Evolutionary conservation across 2,888 invertebrate genomes (phyloP).

Genomic region (Thera britannica): DNA sequence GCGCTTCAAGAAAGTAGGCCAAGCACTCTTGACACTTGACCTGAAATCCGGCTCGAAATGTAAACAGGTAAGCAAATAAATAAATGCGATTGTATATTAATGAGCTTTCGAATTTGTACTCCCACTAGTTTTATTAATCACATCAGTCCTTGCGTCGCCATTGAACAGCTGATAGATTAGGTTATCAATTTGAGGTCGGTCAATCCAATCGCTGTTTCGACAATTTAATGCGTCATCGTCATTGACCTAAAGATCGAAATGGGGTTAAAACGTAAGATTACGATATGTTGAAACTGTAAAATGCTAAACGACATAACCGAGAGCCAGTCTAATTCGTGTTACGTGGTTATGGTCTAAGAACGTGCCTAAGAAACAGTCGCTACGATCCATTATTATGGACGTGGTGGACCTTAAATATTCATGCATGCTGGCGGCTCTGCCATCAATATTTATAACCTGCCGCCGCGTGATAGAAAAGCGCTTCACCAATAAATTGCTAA

Average conservation of each 20-base stretch:
- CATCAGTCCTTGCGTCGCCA: neutral
- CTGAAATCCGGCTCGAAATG: conserved; percentile 36
- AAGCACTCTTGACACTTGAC: conserved; percentile 39
- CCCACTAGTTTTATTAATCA: conserved; percentile 4
- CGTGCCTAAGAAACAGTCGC: conserved; percentile 56
- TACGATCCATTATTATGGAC: conserved; percentile 59
- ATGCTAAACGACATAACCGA: conserved; percentile 36
- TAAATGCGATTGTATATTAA: conserved; percentile 31
- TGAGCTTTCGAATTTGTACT: conserved; percentile 15
- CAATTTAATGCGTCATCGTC: conserved; percentile 21
- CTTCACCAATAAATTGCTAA: conserved; percentile 55
- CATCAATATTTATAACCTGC: conserved; percentile 73
- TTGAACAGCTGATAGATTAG: conserved; percentile 2
- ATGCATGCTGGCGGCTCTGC: conserved; percentile 59
- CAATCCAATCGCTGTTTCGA: conserved; percentile 11
- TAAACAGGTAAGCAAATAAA: conserved; percentile 32
- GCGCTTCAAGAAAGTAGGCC: conserved; percentile 36
- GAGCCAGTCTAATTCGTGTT: conserved; percentile 41
- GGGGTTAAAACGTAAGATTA: conserved; percentile 14
- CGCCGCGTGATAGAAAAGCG: conserved; percentile 61
- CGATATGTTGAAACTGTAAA: conserved; percentile 19
- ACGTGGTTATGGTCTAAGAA: conserved; percentile 42
- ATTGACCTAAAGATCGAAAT: conserved; percentile 20
- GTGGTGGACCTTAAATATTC: conserved; percentile 66
- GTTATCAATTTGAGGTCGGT: conserved; percentile 17